Conservation (phyloP, 2,888 invertebrate species). For the Ormia ochracea region DNA sequence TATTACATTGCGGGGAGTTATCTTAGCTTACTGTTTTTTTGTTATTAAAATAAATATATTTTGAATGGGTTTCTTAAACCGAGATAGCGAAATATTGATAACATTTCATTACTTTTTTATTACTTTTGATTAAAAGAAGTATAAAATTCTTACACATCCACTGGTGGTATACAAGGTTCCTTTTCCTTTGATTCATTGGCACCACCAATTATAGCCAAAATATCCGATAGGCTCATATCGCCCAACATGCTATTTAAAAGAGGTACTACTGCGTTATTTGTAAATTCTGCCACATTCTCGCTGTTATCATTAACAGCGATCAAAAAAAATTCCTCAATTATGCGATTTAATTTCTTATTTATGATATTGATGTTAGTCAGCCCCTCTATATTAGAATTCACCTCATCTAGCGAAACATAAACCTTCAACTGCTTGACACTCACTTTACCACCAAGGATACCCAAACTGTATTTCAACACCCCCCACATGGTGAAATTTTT, state of each 20-base stretch:
- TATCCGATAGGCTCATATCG: conserved; percentile 67
- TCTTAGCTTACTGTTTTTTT: too few species aligned
- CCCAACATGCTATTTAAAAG: conserved; percentile 68
- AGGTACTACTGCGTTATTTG: conserved; percentile 65
- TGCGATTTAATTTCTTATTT: conserved; percentile 70
- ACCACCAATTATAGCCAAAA: conserved; percentile 66
- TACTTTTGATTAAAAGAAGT: not conserved
- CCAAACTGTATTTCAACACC: conserved; percentile 66
- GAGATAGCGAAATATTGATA: too few species aligned
- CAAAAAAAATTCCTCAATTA: conserved; percentile 70
- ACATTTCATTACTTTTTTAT: not conserved
- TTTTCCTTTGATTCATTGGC: conserved; percentile 44
- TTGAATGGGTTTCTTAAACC: too few species aligned
- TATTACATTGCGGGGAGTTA: too few species aligned
- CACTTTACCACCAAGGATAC: conserved; percentile 61
- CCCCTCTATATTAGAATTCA: conserved; percentile 69
- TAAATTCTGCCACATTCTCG: conserved; percentile 64
- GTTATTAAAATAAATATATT: too few species aligned
- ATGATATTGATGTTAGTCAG: conserved; percentile 67
- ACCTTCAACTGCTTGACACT: conserved; percentile 67
- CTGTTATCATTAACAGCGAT: conserved; percentile 72
- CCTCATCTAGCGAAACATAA: conserved; percentile 66
- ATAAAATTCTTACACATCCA: not conserved
- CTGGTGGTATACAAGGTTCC: conserved; percentile 54
- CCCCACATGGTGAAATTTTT: conserved; percentile 67